Conservation (phyloP, 2,113 vertebrate species). For the Melospiza melodia region DNA sequence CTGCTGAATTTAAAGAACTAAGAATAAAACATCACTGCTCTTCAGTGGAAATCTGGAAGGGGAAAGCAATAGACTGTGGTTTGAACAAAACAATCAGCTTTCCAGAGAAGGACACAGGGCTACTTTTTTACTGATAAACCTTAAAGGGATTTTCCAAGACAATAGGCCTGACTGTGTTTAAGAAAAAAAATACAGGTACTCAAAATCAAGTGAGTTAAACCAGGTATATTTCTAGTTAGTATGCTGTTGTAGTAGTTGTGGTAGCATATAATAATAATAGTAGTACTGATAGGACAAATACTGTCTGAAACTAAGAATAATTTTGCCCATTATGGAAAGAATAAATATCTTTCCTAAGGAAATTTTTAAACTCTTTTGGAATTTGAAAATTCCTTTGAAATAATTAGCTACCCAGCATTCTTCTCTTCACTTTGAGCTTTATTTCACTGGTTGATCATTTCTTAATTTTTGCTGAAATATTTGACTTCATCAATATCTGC, state of each 20-base stretch:
- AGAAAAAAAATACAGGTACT: background rate
- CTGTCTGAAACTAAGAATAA: background rate
- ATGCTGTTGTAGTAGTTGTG: background rate
- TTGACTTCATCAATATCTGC: background rate
- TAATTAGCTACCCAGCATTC: background rate
- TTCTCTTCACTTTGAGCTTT: background rate
- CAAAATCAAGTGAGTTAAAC: background rate
- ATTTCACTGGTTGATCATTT: background rate
- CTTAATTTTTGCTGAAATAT: background rate
- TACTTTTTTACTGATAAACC: background rate
- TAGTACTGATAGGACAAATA: background rate
- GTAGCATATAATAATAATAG: background rate
- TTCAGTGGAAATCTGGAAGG: background rate
- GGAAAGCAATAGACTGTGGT: background rate
- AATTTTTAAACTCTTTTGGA: background rate
- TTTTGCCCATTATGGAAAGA: background rate
- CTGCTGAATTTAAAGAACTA: conserved; percentile 41
- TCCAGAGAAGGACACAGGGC: background rate
- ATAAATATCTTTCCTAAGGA: background rate
- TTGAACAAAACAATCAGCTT: background rate
- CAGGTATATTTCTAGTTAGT: background rate
- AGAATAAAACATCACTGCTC: background rate
- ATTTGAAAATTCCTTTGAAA: background rate
- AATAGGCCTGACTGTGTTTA: background rate
- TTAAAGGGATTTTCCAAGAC: background rate